Percentiles rank a stretch among this genome's conserved stretches.
Conservation (phyloP, 37 sponge, comb jelly and placozoan genomes). For the Halichondria panicea region DNA sequence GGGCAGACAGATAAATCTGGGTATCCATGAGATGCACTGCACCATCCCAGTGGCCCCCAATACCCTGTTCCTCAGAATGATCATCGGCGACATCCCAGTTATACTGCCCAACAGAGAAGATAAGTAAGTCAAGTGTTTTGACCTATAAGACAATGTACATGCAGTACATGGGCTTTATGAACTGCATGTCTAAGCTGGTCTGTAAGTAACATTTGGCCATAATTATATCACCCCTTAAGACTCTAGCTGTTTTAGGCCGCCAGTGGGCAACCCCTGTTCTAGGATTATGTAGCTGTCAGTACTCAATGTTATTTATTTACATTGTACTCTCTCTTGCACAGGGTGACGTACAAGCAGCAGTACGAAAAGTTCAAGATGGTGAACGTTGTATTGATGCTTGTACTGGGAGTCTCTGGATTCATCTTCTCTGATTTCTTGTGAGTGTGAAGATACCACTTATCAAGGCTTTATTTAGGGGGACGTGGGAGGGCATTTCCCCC, state of each 20-base stretch:
- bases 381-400: constrained; percentile 34
- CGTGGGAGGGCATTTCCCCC: no score
- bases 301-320: no score
- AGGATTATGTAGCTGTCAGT: no score
- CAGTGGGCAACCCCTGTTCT: no score
- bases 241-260: no score
- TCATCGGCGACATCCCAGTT: constrained; percentile 55
- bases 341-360: constrained; percentile 56
- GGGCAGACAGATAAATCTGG: constrained; percentile 1
- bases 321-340: constrained; percentile 2
- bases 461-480: background rate
- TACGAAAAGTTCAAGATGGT: constrained; percentile 75
- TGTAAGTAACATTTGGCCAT: no score
- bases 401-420: constrained; percentile 35
- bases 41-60: constrained; percentile 26
- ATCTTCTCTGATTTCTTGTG: constrained; percentile 37
- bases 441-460: constrained; percentile 11
- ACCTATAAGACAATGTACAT: no score
- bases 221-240: no score
- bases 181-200: no score
- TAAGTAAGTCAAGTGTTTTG: constrained; percentile 15
- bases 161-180: no score
- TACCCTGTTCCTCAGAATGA: constrained; percentile 22
- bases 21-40: constrained; percentile 25
- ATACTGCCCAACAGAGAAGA: constrained; percentile 40